Conservation (phyloP, 30 jellyfish, hydroid and myxozoan genomes). For the Haliclystus octoradiatus region DNA sequence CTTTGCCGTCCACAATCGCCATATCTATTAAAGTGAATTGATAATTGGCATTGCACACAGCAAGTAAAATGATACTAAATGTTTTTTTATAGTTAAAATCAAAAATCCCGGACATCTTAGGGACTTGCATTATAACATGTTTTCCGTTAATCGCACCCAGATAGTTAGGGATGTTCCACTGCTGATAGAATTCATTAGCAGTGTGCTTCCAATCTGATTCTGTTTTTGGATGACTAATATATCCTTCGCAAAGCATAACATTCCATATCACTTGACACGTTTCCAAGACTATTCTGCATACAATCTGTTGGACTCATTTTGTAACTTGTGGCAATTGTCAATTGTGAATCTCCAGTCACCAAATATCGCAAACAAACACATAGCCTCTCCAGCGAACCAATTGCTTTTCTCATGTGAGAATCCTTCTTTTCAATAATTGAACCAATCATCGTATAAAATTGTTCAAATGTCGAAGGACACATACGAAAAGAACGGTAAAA, state of each 20-base stretch:
- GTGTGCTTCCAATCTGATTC: neutral
- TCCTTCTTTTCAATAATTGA: no score
- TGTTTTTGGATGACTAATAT: neutral
- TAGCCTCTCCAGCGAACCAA: no score
- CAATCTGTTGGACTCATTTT: conserved; percentile 11
- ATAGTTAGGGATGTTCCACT: conserved; percentile 25
- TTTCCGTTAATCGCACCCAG: conserved; percentile 25
- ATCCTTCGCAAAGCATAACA: neutral
- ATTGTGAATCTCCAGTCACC: no score
- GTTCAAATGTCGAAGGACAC: no score
- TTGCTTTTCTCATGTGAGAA: no score
- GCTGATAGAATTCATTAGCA: conserved; percentile 11
- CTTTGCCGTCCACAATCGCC: conserved; percentile 52
- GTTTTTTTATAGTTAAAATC: conserved; percentile 21
- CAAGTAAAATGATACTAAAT: conserved; percentile 14
- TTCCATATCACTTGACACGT: no score
- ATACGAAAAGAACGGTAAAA: no score
- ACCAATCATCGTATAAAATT: no score
- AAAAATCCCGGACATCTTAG: neutral
- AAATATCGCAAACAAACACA: no score
- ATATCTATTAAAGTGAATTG: conserved; percentile 4
- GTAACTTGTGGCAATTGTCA: conserved; percentile 20
- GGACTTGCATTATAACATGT: conserved; percentile 20
- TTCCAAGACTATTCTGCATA: conserved; percentile 3
- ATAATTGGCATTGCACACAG: conserved; percentile 13